Evolutionary conservation across 2,113 vertebrate genomes (phyloP), one percentile per base, ranked within the genome.

Genomic region (Podocnemis expansa): DNA sequence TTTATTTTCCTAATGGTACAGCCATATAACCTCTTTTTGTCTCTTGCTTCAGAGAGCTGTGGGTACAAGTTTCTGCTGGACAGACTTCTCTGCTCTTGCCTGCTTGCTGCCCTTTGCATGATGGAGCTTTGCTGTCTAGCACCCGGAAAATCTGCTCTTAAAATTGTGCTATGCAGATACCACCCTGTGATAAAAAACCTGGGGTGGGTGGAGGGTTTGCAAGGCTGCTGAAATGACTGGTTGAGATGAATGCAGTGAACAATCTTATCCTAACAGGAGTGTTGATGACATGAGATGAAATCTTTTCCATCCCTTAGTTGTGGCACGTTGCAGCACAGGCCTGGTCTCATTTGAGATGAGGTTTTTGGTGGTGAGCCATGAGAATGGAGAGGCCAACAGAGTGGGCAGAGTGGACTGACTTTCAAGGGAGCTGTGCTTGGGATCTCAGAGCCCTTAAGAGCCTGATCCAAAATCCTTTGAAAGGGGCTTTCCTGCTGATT

Each of bases 351-450:
- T 49, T 84, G 84, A 22, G 79, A 55, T 45, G 4, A 2, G 87
- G 73, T 79, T 45, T 88, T 52, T 24, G 38, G 93, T 54, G 87
- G 82, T 2, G 21, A 27, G 6, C 38, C 47, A n/a, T n/a, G n/a
- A n/a, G n/a, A n/a, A n/a, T n/a, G n/a, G n/a, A n/a, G n/a, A n/a
- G n/a, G n/a, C n/a, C n/a, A n/a, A n/a, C n/a, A n/a, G n/a, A n/a
- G 17, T n/a, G 34, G n/a, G 60, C 82, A 84, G 84, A 43, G 41
- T 4, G 19, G 73, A 70, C 78, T 78, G 7, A 16, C 13, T 4
- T 5, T 19, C 21, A 10, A 29, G 7, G 6, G 16, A 0, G 5
- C 47, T 7, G 1, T 5, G 0, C 24, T 47, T 2, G 1, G 60
- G 21, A 19, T 2, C 10, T 1, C 12, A 43, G 24, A 0, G 90